Evolutionary conservation across 1,140 invertebrate species (phyloP), one percentile per base, ranked within the genome.

Genomic region (Heterodera schachtii): DNA sequence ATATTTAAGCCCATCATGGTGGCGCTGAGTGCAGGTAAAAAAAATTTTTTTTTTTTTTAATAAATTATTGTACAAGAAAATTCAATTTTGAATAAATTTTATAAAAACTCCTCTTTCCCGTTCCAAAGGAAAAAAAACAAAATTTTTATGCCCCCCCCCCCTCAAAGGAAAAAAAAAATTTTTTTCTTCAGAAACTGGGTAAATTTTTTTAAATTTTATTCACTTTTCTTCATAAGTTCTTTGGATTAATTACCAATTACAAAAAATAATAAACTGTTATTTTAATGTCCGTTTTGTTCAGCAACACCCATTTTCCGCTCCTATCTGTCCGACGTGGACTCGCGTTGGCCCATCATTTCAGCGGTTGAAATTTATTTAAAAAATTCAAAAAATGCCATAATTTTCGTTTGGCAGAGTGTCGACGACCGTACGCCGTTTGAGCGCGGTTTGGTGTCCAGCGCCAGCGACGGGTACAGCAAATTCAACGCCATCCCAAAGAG

Each of bases 341-440:
- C 96, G 88, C 93, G 98, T 69, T 99, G 87, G 85, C 76, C 86
- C 46, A 86, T 86, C 31, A 86, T 86, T 81, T 86, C 85, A n/a
- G 67, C 83, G 57, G 67, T 75, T 31, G n/a, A n/a, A n/a, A n/a
- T n/a, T n/a, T 7, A 79, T n/a, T n/a, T n/a, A 60, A 76, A 60
- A 60, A 60, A 60, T 16, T 19, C 19, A 60, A 60, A 5, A 4
- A 5, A 5, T n/a, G n/a, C n/a, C n/a, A 60, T 0, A 60, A 79
- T 73, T 82, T 31, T 73, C n/a, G n/a, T 13, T 16, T 73, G 86
- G 9, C 71, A 87, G 87, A 87, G 95, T 43, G 96, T 98, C 49
- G 97, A 99, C 92, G 97, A 96, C 90, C 93, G 98, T 83, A 98
- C 96, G 1, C 92, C 93, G 75, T 96, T 98, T 90, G 98, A 99